phyloP scores from a whole-genome alignment of 2,797 vertebrate species.

The Chromis chromis region DNA sequence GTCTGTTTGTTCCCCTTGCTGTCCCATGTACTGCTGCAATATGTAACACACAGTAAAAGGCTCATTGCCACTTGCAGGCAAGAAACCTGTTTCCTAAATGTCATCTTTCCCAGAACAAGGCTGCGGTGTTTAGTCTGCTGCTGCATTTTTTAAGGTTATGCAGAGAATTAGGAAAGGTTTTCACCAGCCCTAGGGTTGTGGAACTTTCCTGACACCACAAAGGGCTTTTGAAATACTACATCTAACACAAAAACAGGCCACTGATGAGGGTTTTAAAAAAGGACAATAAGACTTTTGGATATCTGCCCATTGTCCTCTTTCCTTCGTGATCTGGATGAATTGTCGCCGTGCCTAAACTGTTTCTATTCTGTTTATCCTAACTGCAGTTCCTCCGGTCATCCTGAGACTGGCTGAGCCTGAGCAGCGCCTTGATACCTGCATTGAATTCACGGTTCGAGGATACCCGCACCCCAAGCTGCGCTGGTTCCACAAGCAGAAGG shows the following conservation, averaged over 20 bases:
- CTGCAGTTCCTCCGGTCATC: slow-evolving; percentile 93
- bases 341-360: neutral
- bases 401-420: slow-evolving; percentile 92
- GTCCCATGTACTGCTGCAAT: slow-evolving; percentile 30
- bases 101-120: slow-evolving; percentile 41
- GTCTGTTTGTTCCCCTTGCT: slow-evolving; percentile 27
- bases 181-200: slow-evolving; percentile 44
- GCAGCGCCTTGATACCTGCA: slow-evolving; percentile 93
- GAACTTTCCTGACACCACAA: slow-evolving; percentile 27
- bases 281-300: neutral
- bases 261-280: slow-evolving; percentile 1
- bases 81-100: slow-evolving; percentile 49
- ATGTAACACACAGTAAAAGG: slow-evolving; percentile 29
- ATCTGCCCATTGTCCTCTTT: neutral
- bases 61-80: slow-evolving; percentile 34
- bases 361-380: neutral
- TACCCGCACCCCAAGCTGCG: slow-evolving; percentile 92
- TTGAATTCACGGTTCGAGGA: slow-evolving; percentile 94
- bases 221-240: slow-evolving; percentile 1
- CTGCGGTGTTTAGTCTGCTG: slow-evolving; percentile 23
- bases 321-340: neutral
- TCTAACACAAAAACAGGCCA: slow-evolving; percentile 6
- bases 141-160: slow-evolving; percentile 12
- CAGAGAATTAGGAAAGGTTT: slow-evolving; percentile 39
- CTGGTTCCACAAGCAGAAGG: slow-evolving; percentile 91